Percentiles rank a stretch among this genome's conserved stretches.
Conservation (phyloP, 2,797 vertebrate species). For the Lagocephalus sceleratus region DNA sequence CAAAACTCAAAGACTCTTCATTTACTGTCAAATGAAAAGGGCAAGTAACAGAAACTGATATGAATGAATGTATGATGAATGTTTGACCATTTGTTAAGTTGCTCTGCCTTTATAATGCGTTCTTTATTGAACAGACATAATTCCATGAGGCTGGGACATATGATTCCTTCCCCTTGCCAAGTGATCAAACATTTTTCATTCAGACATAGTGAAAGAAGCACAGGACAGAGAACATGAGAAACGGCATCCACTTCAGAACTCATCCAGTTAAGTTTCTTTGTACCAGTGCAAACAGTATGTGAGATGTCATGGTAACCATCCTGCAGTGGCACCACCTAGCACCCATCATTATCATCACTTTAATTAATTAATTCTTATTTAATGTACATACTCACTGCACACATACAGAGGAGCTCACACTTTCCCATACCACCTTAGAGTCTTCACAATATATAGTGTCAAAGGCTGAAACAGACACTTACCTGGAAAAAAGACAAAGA, state of each 20-base stretch:
- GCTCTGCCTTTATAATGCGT: no score
- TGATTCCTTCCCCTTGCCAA: neutral
- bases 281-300: conserved; percentile 5
- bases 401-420: conserved; percentile 14
- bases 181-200: neutral
- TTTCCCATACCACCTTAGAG: conserved; percentile 2
- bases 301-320: conserved; percentile 23
- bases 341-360: neutral
- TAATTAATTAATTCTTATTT: conserved; percentile 1
- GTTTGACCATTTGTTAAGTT: neutral
- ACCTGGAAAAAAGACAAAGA: conserved; percentile 34
- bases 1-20: neutral
- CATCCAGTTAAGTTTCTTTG: conserved; percentile 8
- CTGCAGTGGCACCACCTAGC: conserved; percentile 9
- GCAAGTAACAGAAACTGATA: neutral
- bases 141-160: no score
- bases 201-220: neutral
- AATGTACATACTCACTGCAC: neutral
- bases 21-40: neutral
- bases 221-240: neutral
- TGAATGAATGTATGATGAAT: neutral
- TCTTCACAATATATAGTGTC: neutral
- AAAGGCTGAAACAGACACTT: conserved; percentile 35
- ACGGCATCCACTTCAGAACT: conserved; percentile 20
- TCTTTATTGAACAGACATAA: no score